These are phyloP conservation scores for Entomyzon cyanotis DNA, from an alignment of 2,113 vertebrate genomes.

Conservation along the genomic window DNA sequence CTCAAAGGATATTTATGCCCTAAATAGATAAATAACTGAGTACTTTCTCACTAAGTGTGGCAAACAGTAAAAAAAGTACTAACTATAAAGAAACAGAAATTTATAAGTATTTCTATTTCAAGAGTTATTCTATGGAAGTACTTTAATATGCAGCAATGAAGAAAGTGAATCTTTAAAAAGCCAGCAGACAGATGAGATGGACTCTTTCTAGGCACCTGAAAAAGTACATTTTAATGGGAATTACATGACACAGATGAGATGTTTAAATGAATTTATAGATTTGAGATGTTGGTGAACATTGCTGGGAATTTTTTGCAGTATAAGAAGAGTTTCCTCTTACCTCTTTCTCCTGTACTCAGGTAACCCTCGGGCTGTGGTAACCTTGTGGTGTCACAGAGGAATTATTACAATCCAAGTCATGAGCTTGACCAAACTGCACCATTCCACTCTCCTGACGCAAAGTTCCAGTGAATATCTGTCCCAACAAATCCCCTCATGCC, in stretches of 20 bases:
- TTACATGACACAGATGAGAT: neutral
- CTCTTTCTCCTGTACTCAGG: neutral
- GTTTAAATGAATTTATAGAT: neutral
- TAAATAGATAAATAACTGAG: neutral
- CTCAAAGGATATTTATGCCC: neutral
- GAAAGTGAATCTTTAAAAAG: neutral
- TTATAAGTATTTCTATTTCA: neutral
- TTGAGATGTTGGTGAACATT: neutral
- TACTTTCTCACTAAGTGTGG: neutral
- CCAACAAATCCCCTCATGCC: neutral
- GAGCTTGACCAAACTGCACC: slow-evolving; percentile 12
- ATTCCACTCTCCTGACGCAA: neutral
- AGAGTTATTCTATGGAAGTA: neutral
- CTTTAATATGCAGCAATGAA: neutral
- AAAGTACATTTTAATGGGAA: neutral
- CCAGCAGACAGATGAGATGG: neutral
- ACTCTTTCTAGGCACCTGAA: neutral
- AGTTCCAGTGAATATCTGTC: neutral
- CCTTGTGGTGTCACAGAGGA: neutral
- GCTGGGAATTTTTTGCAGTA: neutral
- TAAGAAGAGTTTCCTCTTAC: neutral
- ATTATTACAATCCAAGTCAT: slow-evolving; percentile 8
- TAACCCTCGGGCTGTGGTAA: neutral
- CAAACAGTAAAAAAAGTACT: neutral
- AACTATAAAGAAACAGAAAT: neutral